Conservation (phyloP, 1,140 invertebrate genomes). For the Proales similis region DNA sequence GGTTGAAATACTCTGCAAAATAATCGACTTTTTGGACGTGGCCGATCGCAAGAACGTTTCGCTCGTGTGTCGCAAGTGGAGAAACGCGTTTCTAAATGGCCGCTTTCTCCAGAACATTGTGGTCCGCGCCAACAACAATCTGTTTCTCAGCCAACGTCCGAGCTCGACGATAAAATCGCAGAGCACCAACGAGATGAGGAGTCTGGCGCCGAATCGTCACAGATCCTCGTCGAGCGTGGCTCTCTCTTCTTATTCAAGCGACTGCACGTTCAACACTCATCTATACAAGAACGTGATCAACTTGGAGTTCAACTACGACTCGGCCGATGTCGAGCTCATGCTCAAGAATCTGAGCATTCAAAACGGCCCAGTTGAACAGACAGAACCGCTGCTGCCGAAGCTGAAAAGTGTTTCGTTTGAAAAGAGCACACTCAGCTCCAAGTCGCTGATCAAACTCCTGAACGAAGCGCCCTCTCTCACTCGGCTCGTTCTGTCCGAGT, state of each 20-base stretch:
- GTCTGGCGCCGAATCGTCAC: background rate
- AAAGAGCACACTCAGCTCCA: slow-evolving; percentile 18
- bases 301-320: slow-evolving; percentile 24
- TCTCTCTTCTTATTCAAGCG: slow-evolving; percentile 1
- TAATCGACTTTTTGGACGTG: slow-evolving; percentile 18
- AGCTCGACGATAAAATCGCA: background rate
- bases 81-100: slow-evolving; percentile 20
- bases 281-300: slow-evolving; percentile 19
- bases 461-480: slow-evolving; percentile 4
- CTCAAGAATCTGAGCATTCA: slow-evolving; percentile 13
- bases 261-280: background rate
- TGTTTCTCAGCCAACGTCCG: slow-evolving; percentile 21
- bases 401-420: slow-evolving; percentile 14
- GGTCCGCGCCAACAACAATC: slow-evolving; percentile 20
- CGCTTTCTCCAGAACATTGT: slow-evolving; percentile 24
- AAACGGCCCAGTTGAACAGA: background rate
- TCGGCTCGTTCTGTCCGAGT: background rate
- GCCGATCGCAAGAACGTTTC: slow-evolving; percentile 18
- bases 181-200: background rate
- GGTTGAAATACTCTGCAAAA: slow-evolving; percentile 24
- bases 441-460: background rate
- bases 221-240: slow-evolving; percentile 16
- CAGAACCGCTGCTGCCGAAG: background rate
- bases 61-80: slow-evolving; percentile 27
- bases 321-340: slow-evolving; percentile 21